Evolutionary conservation across 2,113 vertebrate species (phyloP).

Genomic region (Chaetodon auriga): DNA sequence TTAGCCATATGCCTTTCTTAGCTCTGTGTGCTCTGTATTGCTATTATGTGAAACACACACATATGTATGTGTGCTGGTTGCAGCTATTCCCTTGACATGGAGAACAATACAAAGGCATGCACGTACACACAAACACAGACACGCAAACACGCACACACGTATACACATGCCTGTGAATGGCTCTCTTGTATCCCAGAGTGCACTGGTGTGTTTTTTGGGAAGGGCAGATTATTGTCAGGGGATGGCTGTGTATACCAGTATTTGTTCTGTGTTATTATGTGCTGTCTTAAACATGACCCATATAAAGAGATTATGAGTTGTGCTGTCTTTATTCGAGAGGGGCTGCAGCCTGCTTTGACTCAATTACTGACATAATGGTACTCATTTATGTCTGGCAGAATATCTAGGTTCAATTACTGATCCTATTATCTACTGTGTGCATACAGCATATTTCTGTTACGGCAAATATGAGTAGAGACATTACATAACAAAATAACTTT

Average conservation of each 20-base stretch:
- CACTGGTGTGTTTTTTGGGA: slow-evolving; percentile 46
- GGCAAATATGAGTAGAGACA: background rate
- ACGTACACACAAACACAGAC: slow-evolving; percentile 28
- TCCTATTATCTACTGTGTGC: background rate
- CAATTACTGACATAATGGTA: background rate
- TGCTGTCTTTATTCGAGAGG: slow-evolving; percentile 58
- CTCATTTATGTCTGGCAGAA: slow-evolving; percentile 19
- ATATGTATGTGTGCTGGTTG: slow-evolving; percentile 45
- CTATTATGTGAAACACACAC: slow-evolving; percentile 66
- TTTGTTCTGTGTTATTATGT: slow-evolving; percentile 74
- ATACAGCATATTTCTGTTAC: background rate
- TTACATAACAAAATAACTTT: background rate
- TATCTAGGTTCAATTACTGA: slow-evolving; percentile 3
- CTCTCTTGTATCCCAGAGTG: slow-evolving; percentile 53
- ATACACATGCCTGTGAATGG: slow-evolving; percentile 40
- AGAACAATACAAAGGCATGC: slow-evolving; percentile 46
- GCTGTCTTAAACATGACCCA: slow-evolving; percentile 76
- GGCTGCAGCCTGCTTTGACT: slow-evolving; percentile 11
- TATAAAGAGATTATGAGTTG: slow-evolving; percentile 61
- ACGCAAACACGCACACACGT: slow-evolving; percentile 13
- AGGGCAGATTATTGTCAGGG: slow-evolving; percentile 47
- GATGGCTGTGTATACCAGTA: slow-evolving; percentile 59
- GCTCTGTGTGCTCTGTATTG: slow-evolving; percentile 70
- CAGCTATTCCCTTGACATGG: slow-evolving; percentile 56
- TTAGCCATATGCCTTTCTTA: slow-evolving; percentile 83